Evolutionary conservation across 2,113 vertebrate genomes (phyloP).

Genomic region (Hystrix cristata): DNA sequence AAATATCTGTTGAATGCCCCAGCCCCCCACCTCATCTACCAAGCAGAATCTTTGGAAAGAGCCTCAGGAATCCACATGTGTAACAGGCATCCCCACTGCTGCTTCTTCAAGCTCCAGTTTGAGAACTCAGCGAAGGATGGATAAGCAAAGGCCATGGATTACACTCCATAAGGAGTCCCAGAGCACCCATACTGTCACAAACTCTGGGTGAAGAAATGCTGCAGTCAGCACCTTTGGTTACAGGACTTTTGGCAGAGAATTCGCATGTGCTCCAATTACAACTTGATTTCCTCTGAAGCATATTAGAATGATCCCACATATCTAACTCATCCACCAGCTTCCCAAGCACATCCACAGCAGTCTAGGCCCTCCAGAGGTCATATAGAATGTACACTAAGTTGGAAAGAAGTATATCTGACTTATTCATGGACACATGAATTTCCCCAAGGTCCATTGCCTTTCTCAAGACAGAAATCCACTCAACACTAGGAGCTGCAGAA

Average conservation of each 20-base stretch:
- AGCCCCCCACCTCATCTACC: not conserved
- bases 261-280: not conserved
- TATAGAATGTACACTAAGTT: not conserved
- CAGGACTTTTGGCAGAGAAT: not conserved
- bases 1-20: not conserved
- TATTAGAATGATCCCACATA: not conserved
- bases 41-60: not conserved
- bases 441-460: not conserved
- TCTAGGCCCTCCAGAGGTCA: not conserved
- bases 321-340: not conserved
- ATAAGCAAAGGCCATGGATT: not conserved
- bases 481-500: not conserved
- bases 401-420: not conserved
- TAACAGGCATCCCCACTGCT: not conserved
- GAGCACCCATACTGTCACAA: not conserved
- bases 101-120: not conserved
- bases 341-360: not conserved
- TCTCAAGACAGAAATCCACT: not conserved
- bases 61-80: not conserved
- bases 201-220: not conserved
- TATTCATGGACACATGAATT: not conserved
- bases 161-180: not conserved
- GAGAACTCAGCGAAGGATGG: not conserved
- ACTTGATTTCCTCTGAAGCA: not conserved
- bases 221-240: not conserved